phyloP scores from a whole-genome alignment of 2,113 vertebrate genomes.

The Elaphurus davidianus region DNA sequence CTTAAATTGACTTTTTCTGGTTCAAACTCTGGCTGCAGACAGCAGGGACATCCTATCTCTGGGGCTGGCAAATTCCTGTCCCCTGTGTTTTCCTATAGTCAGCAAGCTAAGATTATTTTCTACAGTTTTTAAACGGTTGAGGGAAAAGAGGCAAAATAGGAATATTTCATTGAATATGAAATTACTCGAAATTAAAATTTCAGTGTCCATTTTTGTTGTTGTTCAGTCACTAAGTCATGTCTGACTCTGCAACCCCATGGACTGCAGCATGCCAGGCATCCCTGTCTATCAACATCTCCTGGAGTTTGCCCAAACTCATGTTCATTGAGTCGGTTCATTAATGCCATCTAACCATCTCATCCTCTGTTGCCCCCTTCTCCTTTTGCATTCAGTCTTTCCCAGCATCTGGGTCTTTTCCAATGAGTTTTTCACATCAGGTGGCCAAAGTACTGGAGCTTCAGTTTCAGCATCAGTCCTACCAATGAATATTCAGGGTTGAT shows the following conservation, averaged over 20 bases:
- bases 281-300: background rate
- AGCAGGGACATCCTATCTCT: no score
- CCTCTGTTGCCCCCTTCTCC: background rate
- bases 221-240: background rate
- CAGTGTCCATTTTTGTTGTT: background rate
- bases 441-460: background rate
- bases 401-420: background rate
- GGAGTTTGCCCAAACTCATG: background rate
- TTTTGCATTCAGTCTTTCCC: background rate
- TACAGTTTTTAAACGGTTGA: background rate
- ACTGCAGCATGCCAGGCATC: background rate
- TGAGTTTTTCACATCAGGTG: background rate
- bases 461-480: background rate
- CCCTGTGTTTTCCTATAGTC: rapidly evolving
- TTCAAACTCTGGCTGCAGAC: no score
- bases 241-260: background rate
- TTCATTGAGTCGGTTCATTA: background rate
- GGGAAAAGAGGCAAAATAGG: background rate
- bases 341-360: background rate
- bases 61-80: background rate
- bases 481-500: background rate
- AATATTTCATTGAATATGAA: background rate
- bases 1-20: rapidly evolving
- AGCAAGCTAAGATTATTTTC: background rate
- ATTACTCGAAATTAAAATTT: background rate